These are phyloP conservation scores for Sylvietta virens DNA, from an alignment of 2,113 vertebrate genomes.

Conservation along the genomic window DNA sequence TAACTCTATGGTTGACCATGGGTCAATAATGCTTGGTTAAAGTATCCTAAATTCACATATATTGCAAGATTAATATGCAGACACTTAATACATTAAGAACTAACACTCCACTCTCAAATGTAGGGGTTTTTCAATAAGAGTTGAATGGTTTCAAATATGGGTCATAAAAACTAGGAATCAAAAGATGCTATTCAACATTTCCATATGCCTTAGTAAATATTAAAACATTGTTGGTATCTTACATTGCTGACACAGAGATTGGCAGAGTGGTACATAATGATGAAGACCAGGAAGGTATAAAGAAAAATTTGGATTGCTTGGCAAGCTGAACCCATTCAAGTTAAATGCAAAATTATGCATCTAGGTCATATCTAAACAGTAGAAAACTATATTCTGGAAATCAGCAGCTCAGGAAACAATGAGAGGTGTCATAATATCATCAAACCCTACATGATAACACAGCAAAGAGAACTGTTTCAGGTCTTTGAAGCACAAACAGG, in stretches of 20 bases:
- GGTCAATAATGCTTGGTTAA: not conserved
- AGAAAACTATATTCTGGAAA: constrained; percentile 32
- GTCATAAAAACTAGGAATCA: not conserved
- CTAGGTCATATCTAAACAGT: constrained; percentile 44
- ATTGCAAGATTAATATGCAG: not conserved
- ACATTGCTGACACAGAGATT: constrained; percentile 7
- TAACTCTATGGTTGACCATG: not conserved
- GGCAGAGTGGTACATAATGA: constrained; percentile 41
- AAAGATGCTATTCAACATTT: constrained; percentile 7
- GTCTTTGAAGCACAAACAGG: constrained; percentile 1
- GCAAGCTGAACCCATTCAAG: constrained; percentile 29
- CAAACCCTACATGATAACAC: not conserved
- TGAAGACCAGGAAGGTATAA: constrained; percentile 42
- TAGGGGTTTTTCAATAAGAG: not conserved
- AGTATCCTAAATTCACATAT: not conserved
- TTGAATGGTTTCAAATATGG: not conserved
- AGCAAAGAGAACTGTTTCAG: constrained; percentile 3
- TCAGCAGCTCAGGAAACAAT: constrained; percentile 52
- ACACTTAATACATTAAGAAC: not conserved
- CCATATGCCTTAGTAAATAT: constrained; percentile 4
- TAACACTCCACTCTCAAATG: not conserved
- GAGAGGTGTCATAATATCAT: constrained; percentile 47
- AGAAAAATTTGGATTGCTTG: constrained; percentile 36
- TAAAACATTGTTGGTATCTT: constrained; percentile 27
- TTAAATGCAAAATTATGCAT: constrained; percentile 65